Percentiles rank a stretch among this genome's conserved stretches.
phyloP scores from a whole-genome alignment of 2,113 vertebrate species.

The Cyanistes caeruleus region DNA sequence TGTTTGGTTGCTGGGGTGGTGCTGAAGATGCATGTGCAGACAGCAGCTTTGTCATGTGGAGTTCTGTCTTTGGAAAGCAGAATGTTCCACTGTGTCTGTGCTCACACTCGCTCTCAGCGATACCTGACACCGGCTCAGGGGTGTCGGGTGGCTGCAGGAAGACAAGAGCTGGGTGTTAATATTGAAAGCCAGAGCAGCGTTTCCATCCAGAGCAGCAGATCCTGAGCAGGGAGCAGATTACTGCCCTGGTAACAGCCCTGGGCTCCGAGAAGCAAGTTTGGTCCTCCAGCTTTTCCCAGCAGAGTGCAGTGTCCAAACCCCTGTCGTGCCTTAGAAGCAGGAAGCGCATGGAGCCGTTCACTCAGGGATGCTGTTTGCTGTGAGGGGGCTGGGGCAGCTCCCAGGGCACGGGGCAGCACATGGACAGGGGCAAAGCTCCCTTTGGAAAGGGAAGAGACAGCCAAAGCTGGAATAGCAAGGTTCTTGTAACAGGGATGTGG shows the following conservation, averaged over 20 bases:
- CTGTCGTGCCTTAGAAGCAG: not conserved
- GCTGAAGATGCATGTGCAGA: not conserved
- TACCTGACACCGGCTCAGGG: rapidly evolving
- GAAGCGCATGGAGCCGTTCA: not conserved
- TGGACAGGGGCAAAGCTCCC: not conserved
- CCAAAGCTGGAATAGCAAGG: not conserved
- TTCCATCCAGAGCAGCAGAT: not conserved
- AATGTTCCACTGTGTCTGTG: not conserved
- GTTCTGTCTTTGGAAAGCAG: not conserved
- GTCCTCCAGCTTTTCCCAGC: not conserved
- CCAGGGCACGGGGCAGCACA: not conserved
- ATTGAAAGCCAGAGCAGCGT: not conserved
- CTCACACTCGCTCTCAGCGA: rapidly evolving
- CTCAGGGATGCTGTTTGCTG: not conserved
- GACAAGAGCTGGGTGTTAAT: not conserved
- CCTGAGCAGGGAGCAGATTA: not conserved
- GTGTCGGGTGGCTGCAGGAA: not conserved
- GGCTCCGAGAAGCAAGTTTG: not conserved
- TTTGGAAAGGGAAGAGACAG: not conserved
- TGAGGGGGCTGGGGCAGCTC: not conserved
- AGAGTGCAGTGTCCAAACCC: too few species aligned
- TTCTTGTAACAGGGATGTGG: not conserved
- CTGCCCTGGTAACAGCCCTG: not conserved
- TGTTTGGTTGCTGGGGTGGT: not conserved
- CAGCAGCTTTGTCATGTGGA: not conserved